Evolutionary conservation across 2,113 vertebrate genomes (phyloP).

Genomic region (Amblyopsis rosae): DNA sequence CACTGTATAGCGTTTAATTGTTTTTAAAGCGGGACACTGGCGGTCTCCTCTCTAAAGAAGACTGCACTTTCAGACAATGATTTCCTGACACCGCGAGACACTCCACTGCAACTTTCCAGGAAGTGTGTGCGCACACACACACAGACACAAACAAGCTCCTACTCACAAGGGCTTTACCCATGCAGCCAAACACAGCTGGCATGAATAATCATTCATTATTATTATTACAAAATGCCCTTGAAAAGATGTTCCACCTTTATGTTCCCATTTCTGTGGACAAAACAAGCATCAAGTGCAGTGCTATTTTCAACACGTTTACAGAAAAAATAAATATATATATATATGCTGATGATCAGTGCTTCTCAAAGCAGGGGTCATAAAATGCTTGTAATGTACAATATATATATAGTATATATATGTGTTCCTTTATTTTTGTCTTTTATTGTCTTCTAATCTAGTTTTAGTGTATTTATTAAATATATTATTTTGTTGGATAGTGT

Average conservation of each 20-base stretch:
- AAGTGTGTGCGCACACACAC: not conserved
- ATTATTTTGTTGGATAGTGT: no score
- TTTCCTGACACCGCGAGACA: constrained; percentile 9
- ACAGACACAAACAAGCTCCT: not conserved
- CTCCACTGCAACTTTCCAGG: not conserved
- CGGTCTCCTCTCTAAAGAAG: constrained; percentile 36
- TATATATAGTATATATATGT: no score
- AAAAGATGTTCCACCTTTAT: not conserved
- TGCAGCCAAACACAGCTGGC: not conserved
- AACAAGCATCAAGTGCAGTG: not conserved
- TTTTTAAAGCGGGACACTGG: constrained; percentile 38
- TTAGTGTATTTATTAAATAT: no score
- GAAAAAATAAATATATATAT: no score
- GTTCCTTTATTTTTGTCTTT: no score
- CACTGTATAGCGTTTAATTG: constrained; percentile 29
- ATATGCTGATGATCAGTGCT: no score
- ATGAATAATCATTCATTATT: constrained; percentile 10
- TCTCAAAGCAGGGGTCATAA: no score
- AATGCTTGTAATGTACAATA: no score
- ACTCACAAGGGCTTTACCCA: not conserved
- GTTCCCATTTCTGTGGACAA: not conserved
- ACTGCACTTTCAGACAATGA: constrained; percentile 8
- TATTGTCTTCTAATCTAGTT: no score
- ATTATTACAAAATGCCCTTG: not conserved
- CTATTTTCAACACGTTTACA: not conserved